phyloP scores from a whole-genome alignment of 2,888 invertebrate genomes.

The Chrysotoxum bicinctum region DNA sequence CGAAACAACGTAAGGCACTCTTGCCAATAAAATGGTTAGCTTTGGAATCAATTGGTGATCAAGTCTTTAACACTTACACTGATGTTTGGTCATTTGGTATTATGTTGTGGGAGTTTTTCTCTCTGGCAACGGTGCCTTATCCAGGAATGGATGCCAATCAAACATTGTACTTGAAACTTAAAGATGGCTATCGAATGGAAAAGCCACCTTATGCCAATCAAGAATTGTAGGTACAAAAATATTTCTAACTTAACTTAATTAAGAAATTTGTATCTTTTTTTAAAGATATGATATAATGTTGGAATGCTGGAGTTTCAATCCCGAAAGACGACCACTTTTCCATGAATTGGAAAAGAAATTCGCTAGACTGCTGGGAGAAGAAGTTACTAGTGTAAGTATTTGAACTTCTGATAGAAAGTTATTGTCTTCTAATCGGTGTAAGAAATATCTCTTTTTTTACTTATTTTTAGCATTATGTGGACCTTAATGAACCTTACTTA shows the following conservation, averaged over 20 bases:
- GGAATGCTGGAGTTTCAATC: conserved; percentile 92
- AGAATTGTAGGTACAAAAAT: conserved; percentile 83
- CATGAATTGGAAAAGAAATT: conserved; percentile 88
- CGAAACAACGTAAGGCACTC: conserved; percentile 92
- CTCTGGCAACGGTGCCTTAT: conserved; percentile 92
- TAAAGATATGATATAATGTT: conserved; percentile 89
- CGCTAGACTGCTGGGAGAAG: conserved; percentile 90
- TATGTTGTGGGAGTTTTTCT: conserved; percentile 94
- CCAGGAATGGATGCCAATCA: conserved; percentile 90
- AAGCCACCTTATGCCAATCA: conserved; percentile 92
- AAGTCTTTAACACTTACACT: conserved; percentile 95
- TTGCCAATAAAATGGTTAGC: conserved; percentile 98
- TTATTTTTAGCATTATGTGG: conserved; percentile 89
- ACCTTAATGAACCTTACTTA: conserved; percentile 90
- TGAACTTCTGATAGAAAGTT: not conserved
- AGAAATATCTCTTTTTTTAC: not conserved
- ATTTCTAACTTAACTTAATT: not conserved
- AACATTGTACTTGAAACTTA: conserved; percentile 87
- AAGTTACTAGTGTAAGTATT: conserved; percentile 87
- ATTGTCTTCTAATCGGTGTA: not conserved
- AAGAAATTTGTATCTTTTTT: not conserved
- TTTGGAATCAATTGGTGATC: conserved; percentile 94
- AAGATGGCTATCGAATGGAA: conserved; percentile 93
- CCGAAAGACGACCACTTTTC: conserved; percentile 90
- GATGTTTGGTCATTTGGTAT: conserved; percentile 97